These are phyloP conservation scores for Xiphophorus hellerii DNA, from an alignment of 2,113 vertebrate species.

Conservation along the genomic window DNA sequence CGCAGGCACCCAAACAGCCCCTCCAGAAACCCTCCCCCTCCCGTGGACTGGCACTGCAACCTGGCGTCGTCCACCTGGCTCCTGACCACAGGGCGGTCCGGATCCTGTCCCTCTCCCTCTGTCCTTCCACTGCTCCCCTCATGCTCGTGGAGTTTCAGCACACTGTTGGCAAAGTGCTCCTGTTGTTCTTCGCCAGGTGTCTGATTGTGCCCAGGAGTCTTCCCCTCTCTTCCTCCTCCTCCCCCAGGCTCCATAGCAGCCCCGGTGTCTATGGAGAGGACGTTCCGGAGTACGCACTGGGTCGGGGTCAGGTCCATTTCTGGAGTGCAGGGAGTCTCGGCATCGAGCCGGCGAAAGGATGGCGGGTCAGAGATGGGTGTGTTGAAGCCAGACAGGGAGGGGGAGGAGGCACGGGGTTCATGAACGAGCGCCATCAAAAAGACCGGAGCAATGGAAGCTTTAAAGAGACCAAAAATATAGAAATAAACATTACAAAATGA, in stretches of 20 bases:
- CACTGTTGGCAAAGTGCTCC: conserved; percentile 90
- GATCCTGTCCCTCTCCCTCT: conserved; percentile 70
- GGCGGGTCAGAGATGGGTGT: conserved; percentile 85
- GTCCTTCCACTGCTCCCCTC: conserved; percentile 74
- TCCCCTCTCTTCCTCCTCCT: conserved; percentile 53
- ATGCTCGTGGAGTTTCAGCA: conserved; percentile 89
- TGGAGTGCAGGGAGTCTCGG: conserved; percentile 88
- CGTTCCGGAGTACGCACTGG: conserved; percentile 93
- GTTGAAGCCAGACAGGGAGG: conserved; percentile 89
- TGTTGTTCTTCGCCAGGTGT: conserved; percentile 86
- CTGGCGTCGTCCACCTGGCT: conserved; percentile 75
- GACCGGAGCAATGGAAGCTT: conserved; percentile 42
- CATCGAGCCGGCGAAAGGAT: conserved; percentile 86
- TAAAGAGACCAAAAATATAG: conserved; percentile 8
- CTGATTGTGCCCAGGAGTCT: conserved; percentile 74
- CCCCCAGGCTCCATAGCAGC: conserved; percentile 65
- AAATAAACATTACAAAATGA: conserved; percentile 20
- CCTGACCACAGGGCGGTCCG: conserved; percentile 63
- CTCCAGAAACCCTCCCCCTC: conserved; percentile 90
- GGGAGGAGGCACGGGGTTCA: conserved; percentile 89
- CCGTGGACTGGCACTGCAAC: conserved; percentile 87
- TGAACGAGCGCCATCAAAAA: conserved; percentile 88
- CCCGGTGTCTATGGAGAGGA: conserved; percentile 86
- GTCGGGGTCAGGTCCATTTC: conserved; percentile 93
- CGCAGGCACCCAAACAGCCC: conserved; percentile 92